Evolutionary conservation across 2,797 vertebrate genomes (phyloP), one percentile per base, ranked within the genome.

Genomic region (Onychomys torridus): DNA sequence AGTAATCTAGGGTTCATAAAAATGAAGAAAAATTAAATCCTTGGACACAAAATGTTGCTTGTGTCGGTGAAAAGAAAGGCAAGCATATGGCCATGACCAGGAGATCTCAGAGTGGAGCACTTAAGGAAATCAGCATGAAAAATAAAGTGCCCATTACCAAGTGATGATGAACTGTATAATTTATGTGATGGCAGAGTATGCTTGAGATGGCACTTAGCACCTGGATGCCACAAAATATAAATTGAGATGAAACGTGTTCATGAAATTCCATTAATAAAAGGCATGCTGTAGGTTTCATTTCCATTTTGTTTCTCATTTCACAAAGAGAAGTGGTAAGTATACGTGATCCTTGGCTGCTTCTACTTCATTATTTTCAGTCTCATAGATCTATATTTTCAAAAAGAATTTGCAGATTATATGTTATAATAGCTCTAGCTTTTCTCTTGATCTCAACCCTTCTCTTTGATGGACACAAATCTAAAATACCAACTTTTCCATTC

Each of bases 81-180:
- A 85, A n/a, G 32, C 71, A 96, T 90, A 37, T 82, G 57, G 55
- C 29, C 25, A 49, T 95, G 76, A 77, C 46, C 90, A 6, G 97
- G 95, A 90, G 83, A 82, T 29, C 89, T 90, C 61, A 86, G 93
- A 97, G 76, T 25, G 7, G 6, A 94, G 63, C 46, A 93, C 85
- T 97, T 97, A 96, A 95, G 82, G 89, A 97, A 98, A 97, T 97
- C 46, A 97, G 61, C 81, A 46, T 93, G 71, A 88, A 97, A 97
- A 98, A 96, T 97, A 95, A 96, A 98, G 95, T 97, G 94, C 63
- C 87, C 57, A 92, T 98, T 98, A 96, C 49, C 37, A 93, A 71
- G 29, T 92, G 88, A 96, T 96, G 94, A 97, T 97, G 97, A 97
- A 79, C 73, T 96, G 29, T 67, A 95, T 97, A 97, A 95, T 98